Evolutionary conservation across 2,888 invertebrate species (phyloP), one percentile per base, ranked within the genome.

Genomic region (Cynaeus angustus): DNA sequence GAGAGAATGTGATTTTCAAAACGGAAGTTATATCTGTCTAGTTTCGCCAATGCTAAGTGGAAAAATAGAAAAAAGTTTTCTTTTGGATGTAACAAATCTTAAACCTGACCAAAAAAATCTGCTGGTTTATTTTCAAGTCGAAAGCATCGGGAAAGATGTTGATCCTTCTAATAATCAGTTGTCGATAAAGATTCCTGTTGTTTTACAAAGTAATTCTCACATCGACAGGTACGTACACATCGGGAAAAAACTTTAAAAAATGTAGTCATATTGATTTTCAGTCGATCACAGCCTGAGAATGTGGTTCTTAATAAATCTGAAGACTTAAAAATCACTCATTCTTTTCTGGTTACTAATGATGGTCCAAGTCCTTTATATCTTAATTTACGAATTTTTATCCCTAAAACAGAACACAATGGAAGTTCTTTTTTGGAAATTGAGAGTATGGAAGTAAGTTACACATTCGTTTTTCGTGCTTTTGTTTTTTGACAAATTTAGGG

Each of bases 71-170:
- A 79, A 81, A 43, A 33, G 7, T 28, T 65, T 69, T 10, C 74
- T 77, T 6, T 70, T 80, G n/a, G 78, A 79, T 69, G 53, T 77
- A 4, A 70, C 71, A 46, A 66, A 68, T 52, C 13, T 78, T 14
- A 56, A 48, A 28, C 65, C 72, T 28, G 53, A 68, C 8, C 46
- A 66, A n/a, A 66, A 69, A 41, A n/a, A 13, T 4, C 41, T 82
- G 1, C n/a, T 38, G 3, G 72, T 80, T 41, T 71, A 76, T 55
- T 52, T 82, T 56, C 75, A 73, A 8, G 76, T 77, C 4, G 68
- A 61, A 9, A 81, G 80, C 62, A 72, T 69, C 38, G 81, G 81
- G 38, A 71, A 74, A 45, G 80, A 81, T 66, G 55, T 71, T 3
- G 73, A 75, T 21, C 50, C 66, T 10, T 52, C 65, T 4, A 77